These are phyloP conservation scores for Stegodyphus dumicola DNA, from an alignment of 1,140 invertebrate genomes.

Conservation along the genomic window DNA sequence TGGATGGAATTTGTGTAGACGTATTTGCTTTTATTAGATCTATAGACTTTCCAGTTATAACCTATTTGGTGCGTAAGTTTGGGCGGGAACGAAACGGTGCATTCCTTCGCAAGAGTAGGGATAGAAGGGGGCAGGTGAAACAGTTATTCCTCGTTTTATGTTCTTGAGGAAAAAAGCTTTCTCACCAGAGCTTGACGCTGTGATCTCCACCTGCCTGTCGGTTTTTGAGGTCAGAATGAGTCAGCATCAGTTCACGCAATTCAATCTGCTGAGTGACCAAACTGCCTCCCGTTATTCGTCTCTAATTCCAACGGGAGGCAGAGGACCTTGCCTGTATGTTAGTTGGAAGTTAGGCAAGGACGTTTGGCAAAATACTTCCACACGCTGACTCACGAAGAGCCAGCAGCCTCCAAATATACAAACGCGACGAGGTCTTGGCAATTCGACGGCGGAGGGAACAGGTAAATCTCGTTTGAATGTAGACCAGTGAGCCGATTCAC, in stretches of 20 bases:
- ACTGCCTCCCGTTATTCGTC: not conserved
- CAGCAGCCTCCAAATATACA: not conserved
- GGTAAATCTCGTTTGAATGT: slow-evolving; percentile 35
- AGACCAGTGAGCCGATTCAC: not conserved
- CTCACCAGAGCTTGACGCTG: slow-evolving; percentile 25
- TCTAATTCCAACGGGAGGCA: too few relatives aligned
- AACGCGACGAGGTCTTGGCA: slow-evolving; percentile 6
- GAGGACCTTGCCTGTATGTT: slow-evolving; percentile 38
- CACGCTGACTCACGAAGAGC: slow-evolving; percentile 34
- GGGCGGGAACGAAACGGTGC: too few relatives aligned
- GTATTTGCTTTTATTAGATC: too few relatives aligned
- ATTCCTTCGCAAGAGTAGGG: too few relatives aligned
- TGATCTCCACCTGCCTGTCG: slow-evolving; percentile 45
- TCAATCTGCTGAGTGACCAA: slow-evolving; percentile 27
- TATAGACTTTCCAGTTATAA: too few relatives aligned
- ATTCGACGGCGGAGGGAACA: slow-evolving; percentile 17
- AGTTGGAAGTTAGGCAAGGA: slow-evolving; percentile 51
- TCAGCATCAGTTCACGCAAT: slow-evolving; percentile 32
- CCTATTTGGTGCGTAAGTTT: too few relatives aligned
- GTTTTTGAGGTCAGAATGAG: slow-evolving; percentile 56
- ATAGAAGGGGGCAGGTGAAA: too few relatives aligned
- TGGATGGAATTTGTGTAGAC: too few relatives aligned
- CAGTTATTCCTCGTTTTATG: not conserved
- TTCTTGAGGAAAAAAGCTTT: not conserved
- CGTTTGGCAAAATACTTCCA: slow-evolving; percentile 44